Conservation (phyloP, 2,797 vertebrate species). For the Sebastes taczanowskii region DNA sequence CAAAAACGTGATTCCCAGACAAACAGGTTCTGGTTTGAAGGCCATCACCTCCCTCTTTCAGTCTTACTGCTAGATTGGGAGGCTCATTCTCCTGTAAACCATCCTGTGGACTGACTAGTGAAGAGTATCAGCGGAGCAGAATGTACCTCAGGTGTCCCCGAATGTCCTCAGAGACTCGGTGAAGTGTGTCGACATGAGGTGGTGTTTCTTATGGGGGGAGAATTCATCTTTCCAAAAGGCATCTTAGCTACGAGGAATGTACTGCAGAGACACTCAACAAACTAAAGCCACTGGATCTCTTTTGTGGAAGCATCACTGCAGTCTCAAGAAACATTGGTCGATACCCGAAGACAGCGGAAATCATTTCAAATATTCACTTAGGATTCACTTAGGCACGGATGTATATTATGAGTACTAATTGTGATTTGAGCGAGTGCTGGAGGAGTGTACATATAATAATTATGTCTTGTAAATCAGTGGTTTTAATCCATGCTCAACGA, state of each 20-base stretch:
- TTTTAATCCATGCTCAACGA: slow-evolving; percentile 23
- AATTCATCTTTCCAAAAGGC: slow-evolving; percentile 1
- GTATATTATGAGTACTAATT: slow-evolving; percentile 54
- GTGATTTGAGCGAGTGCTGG: slow-evolving; percentile 44
- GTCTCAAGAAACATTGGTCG: not conserved
- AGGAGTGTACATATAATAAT: slow-evolving; percentile 55
- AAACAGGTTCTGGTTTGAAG: not conserved
- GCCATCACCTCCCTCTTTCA: not conserved
- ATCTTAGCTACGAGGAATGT: slow-evolving; percentile 53
- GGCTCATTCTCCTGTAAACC: slow-evolving; percentile 8
- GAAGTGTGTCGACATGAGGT: slow-evolving; percentile 28
- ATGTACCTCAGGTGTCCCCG: slow-evolving; percentile 66
- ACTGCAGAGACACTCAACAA: slow-evolving; percentile 31
- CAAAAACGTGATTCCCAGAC: not conserved
- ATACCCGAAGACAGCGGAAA: not conserved
- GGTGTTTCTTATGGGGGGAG: not conserved
- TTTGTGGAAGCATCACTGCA: slow-evolving; percentile 17
- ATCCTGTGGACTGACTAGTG: slow-evolving; percentile 13
- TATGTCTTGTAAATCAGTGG: slow-evolving; percentile 55
- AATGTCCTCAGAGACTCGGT: slow-evolving; percentile 49
- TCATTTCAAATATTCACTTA: slow-evolving; percentile 45
- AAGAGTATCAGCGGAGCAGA: slow-evolving; percentile 50
- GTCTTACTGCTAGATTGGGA: not conserved
- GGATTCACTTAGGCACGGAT: slow-evolving; percentile 22
- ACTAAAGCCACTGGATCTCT: slow-evolving; percentile 26